A percentile compares a stretch with the other conserved stretches of the same genome.
These are phyloP conservation scores for Engystomops pustulosus DNA, from an alignment of 2,113 vertebrate species.

Conservation along the genomic window DNA sequence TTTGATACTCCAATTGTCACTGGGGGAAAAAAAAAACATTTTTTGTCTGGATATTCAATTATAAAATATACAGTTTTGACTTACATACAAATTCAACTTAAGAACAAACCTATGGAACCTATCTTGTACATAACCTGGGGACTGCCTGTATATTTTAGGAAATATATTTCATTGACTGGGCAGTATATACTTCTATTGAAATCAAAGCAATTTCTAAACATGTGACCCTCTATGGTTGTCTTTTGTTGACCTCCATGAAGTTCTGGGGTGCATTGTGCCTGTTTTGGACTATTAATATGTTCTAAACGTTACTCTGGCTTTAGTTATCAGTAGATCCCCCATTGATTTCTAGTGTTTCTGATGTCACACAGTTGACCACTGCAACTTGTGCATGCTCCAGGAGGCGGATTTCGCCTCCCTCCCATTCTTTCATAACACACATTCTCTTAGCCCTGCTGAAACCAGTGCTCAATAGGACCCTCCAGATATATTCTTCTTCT, in stretches of 20 bases:
- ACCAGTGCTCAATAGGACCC: constrained; percentile 14
- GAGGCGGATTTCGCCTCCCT: constrained; percentile 24
- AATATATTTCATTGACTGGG: background rate
- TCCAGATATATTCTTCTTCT: constrained; percentile 39
- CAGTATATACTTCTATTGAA: background rate
- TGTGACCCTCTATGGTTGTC: background rate
- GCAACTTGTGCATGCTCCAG: constrained; percentile 24
- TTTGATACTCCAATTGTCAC: too few relatives aligned
- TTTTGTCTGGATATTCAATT: too few relatives aligned
- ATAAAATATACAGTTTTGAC: too few relatives aligned
- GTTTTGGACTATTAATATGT: background rate
- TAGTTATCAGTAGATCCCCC: background rate
- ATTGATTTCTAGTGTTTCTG: constrained; percentile 31
- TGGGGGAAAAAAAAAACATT: too few relatives aligned
- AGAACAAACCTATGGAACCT: too few relatives aligned
- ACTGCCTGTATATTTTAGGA: background rate
- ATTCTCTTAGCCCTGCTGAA: constrained; percentile 15
- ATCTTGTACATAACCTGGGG: too few relatives aligned
- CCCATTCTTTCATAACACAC: constrained; percentile 18
- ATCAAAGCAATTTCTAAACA: background rate
- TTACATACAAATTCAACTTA: too few relatives aligned
- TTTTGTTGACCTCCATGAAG: too few relatives aligned
- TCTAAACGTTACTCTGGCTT: background rate
- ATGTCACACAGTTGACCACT: background rate
- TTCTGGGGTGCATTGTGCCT: too few relatives aligned